Evolutionary conservation across 2,113 vertebrate genomes (phyloP).

Genomic region (Ptychochromis oligacanthus): DNA sequence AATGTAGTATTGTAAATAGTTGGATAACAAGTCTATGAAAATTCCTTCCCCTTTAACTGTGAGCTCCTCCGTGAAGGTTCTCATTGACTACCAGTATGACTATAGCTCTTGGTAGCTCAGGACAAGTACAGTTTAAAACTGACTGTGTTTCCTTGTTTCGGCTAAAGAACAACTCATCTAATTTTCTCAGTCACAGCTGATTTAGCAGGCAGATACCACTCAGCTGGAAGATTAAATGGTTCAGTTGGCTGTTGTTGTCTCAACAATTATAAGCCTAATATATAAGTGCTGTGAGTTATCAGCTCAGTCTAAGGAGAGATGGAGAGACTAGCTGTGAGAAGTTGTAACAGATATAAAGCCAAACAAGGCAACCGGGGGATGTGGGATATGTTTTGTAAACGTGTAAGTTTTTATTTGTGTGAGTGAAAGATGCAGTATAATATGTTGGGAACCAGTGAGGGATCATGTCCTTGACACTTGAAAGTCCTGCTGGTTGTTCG

Average conservation of each 20-base stretch:
- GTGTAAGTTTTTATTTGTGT: not conserved
- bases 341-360: not conserved
- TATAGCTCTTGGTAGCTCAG: not conserved
- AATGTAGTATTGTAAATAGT: not conserved
- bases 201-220: conserved; percentile 44
- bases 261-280: conserved; percentile 45
- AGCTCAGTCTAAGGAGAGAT: not conserved
- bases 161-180: conserved; percentile 26
- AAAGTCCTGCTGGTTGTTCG: conserved; percentile 20
- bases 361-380: not conserved
- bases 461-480: conserved; percentile 18
- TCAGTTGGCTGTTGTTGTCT: conserved; percentile 37
- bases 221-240: conserved; percentile 42
- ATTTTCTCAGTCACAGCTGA: conserved; percentile 54
- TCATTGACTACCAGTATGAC: not conserved
- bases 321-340: not conserved
- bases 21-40: not conserved
- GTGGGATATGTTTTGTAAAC: not conserved
- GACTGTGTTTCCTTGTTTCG: conserved; percentile 22
- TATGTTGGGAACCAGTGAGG: conserved; percentile 1
- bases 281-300: conserved; percentile 5
- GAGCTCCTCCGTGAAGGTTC: not conserved
- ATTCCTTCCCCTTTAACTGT: not conserved
- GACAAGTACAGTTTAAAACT: not conserved
- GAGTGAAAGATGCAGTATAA: not conserved